Percentiles rank a stretch among this genome's conserved stretches.
Conservation (phyloP, 2,797 vertebrate species). For the Streptopelia turtur region DNA sequence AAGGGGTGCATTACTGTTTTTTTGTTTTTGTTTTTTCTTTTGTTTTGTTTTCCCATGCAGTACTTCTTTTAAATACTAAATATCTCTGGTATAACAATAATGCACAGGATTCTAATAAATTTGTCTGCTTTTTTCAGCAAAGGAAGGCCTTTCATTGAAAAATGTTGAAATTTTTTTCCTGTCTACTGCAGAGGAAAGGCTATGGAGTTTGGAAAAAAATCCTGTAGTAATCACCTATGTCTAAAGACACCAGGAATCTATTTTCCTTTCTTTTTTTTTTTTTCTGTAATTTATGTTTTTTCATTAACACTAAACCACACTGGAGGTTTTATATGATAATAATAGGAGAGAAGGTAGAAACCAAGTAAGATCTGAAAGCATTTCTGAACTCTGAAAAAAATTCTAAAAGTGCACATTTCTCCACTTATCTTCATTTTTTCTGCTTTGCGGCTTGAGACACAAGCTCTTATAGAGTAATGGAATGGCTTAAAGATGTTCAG, state of each 20-base stretch:
- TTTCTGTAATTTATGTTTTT: background rate
- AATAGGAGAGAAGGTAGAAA: background rate
- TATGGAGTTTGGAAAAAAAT: background rate
- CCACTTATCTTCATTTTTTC: background rate
- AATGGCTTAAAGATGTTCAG: background rate
- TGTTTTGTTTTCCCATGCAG: background rate
- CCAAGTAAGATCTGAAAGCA: background rate
- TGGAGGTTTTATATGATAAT: background rate
- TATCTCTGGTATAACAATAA: background rate
- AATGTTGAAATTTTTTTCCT: background rate
- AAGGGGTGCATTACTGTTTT: background rate
- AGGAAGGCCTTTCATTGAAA: background rate
- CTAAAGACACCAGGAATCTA: background rate
- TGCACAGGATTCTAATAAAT: background rate
- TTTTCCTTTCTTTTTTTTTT: background rate
- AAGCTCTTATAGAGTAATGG: background rate
- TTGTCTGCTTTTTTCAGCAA: background rate
- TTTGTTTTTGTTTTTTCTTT: background rate
- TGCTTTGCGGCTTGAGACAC: background rate
- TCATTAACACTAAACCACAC: background rate
- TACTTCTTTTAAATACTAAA: background rate
- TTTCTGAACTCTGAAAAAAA: background rate
- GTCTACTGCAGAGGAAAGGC: background rate
- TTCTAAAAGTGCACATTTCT: background rate
- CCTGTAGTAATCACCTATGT: background rate